These are phyloP conservation scores for Paraplagusia blochii DNA, from an alignment of 2,113 vertebrate genomes.

Conservation along the genomic window DNA sequence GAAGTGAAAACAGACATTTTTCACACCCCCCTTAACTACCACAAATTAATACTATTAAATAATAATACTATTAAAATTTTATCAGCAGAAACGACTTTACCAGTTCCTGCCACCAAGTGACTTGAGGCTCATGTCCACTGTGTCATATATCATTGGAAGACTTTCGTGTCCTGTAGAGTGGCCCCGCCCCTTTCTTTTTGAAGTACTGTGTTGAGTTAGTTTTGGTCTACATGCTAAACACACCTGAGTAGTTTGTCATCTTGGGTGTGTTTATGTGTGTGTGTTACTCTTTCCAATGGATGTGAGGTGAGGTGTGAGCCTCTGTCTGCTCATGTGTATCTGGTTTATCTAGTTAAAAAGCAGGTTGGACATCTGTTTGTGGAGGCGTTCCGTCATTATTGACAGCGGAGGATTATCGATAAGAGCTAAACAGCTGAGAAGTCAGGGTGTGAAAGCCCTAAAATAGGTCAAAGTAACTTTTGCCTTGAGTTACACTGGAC, in stretches of 20 bases:
- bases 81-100: too few species aligned
- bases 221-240: background rate
- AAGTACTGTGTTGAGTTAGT: too few species aligned
- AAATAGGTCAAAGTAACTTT: slow-evolving; percentile 15
- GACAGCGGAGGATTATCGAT: slow-evolving; percentile 26
- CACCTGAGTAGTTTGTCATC: background rate
- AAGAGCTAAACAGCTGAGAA: background rate
- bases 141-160: too few species aligned
- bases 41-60: too few species aligned
- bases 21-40: too few species aligned
- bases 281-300: background rate
- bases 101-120: too few species aligned
- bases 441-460: background rate
- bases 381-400: slow-evolving; percentile 13
- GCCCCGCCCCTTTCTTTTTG: too few species aligned
- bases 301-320: background rate
- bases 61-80: too few species aligned
- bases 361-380: slow-evolving; percentile 11
- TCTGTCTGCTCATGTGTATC: background rate
- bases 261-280: background rate
- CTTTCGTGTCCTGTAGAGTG: too few species aligned
- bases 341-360: slow-evolving; percentile 22
- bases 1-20: too few species aligned
- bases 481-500: slow-evolving; percentile 11
- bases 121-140: too few species aligned